Evolutionary conservation across 2,888 invertebrate species (phyloP), one percentile per base, ranked within the genome.

Genomic region (Trichogramma dendrolimi): DNA sequence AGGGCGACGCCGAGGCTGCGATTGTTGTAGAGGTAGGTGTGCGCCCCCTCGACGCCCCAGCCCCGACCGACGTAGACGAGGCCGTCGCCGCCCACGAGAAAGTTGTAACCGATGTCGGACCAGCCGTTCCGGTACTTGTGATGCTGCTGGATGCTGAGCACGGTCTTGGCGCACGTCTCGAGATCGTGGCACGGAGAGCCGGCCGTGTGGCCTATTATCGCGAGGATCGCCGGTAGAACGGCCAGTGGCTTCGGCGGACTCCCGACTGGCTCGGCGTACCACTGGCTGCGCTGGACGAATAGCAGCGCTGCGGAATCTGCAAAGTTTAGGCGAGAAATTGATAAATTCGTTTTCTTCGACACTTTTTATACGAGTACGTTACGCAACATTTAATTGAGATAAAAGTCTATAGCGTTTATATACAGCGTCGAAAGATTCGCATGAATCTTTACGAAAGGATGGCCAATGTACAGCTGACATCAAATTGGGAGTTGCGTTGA

Each of bases 71-170:
- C 84, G 74, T 90, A 91, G 0, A 86, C 87, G 8, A 84, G 83
- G 0, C 91, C 91, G 72, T 91, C 91, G 4, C 90, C 91, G 0
- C 90, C 92, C 2, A 92, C 84, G 4, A 92, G 78, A 70, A 91
- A 93, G 73, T 90, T 92, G 74, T 90, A 91, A 0, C 42, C 65
- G n/a, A 70, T 69, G 49, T 69, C 68, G 4, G 53, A 82, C 83
- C 86, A 88, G 0, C 80, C 75, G 58, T 76, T 78, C 47, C 53
- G 46, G 1, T 41, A 4, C 27, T 91, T 86, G 75, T 92, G 89
- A 57, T 67, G 69, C 1, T 67, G 69, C 55, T 77, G 77, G 4
- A 71, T 70, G 10, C 62, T 14, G 43, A 72, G 70, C 3, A 76
- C 73, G 4, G 60, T 66, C 0, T 66, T 58, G 1, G 67, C 63